Evolutionary conservation across 2,113 vertebrate species (phyloP).

Genomic region (Pyrgilauda ruficollis): DNA sequence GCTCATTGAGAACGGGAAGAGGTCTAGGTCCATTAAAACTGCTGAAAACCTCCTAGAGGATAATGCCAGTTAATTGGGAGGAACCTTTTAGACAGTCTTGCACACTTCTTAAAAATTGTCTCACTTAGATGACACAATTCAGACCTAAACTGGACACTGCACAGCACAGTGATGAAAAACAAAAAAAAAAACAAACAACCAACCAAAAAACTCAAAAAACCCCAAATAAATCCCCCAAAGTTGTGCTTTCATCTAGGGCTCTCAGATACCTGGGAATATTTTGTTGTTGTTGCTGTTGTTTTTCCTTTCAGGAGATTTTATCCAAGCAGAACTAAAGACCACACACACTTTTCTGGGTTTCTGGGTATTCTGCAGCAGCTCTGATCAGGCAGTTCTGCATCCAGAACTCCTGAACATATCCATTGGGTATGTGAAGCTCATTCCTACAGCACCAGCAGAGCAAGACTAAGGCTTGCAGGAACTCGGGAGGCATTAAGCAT

Average conservation of each 20-base stretch:
- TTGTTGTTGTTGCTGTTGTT: neutral
- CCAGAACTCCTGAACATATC: neutral
- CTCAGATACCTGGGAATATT: neutral
- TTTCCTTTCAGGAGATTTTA: neutral
- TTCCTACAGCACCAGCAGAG: neutral
- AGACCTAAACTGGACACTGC: neutral
- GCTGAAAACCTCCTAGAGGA: neutral
- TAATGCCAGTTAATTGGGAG: neutral
- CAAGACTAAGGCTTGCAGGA: neutral
- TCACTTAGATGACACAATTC: neutral
- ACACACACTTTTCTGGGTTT: neutral
- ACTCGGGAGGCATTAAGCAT: neutral
- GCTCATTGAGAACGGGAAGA: neutral
- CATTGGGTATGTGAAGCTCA: neutral
- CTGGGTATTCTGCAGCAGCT: neutral
- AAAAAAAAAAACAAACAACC: fast-evolving
- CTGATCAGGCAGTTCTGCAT: neutral
- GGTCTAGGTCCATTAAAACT: neutral
- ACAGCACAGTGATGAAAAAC: neutral
- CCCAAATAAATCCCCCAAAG: neutral
- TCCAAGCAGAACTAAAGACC: neutral
- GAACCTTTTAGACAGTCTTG: neutral
- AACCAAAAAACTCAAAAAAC: fast-evolving
- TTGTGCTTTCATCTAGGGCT: neutral
- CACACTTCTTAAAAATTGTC: neutral